Percentiles rank a stretch among this genome's conserved stretches.
Conservation (phyloP, 2,113 vertebrate genomes). For the Laticauda colubrina region DNA sequence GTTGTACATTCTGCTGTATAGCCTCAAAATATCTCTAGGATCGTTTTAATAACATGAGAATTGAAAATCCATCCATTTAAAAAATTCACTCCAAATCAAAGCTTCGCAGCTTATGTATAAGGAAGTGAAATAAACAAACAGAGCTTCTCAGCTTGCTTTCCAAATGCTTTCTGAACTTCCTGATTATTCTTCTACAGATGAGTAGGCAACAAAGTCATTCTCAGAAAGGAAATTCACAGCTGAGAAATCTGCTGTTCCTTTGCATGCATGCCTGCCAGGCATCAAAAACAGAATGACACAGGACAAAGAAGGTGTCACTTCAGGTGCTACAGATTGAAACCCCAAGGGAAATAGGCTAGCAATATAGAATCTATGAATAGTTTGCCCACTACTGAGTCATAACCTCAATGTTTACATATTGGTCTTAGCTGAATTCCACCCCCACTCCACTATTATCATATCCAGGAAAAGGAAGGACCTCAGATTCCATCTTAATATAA, state of each 20-base stretch:
- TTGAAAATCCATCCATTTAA: neutral
- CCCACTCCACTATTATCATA: neutral
- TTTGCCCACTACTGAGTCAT: neutral
- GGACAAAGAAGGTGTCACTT: neutral
- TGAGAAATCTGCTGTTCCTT: neutral
- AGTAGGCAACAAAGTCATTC: neutral
- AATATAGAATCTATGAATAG: neutral
- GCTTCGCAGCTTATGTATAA: neutral
- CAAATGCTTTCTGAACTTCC: neutral
- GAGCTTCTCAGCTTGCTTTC: neutral
- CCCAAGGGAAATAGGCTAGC: neutral
- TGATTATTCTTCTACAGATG: neutral
- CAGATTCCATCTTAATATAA: neutral
- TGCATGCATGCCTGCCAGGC: neutral
- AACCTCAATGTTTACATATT: neutral
- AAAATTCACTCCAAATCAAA: neutral
- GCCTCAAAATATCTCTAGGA: neutral
- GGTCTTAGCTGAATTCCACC: no score
- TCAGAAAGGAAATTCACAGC: neutral
- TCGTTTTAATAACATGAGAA: neutral
- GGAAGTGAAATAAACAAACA: neutral
- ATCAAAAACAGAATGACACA: neutral
- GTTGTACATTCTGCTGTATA: neutral
- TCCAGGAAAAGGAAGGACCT: neutral
- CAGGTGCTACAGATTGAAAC: neutral